Evolutionary conservation across 2,113 vertebrate species (phyloP), one percentile per base, ranked within the genome.

Genomic region (Apistogramma diplotaenia): DNA sequence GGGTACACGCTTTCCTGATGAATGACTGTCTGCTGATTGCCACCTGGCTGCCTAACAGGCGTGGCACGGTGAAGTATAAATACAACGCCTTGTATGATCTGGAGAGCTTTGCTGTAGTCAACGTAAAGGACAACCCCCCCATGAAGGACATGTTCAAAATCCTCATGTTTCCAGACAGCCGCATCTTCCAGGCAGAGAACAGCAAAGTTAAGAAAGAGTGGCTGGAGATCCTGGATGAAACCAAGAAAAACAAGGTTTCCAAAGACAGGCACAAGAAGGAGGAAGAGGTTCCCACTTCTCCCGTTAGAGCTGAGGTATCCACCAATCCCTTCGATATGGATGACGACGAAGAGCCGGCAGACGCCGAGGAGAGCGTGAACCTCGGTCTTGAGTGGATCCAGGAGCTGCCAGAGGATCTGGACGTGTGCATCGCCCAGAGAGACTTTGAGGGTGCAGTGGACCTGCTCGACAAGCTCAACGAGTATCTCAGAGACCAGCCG

Each of bases 101-200:
- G 16, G 97, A 99, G 11, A 96, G 97, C 76, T 94, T 99, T 25
- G 98, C 98, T 0, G 96, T 99, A 79, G 96, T 99, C 74, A 99
- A 99, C 0, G 98, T 99, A 9, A 99, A 99, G 89, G 98, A 99
- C 94, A 98, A 99, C 90, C 97, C 97, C 0, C 98, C 98, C 11
- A 99, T 99, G 98, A 99, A 99, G 89, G 98, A 99, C 94, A 99
- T 99, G 98, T 99, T 99, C 93, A 99, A 99, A 93, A 95, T 99
- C 86, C 97, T 99, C 2, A 99, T 99, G 98, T 99, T 97, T 93
- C 98, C 98, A 0, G 98, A 99, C 85, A 98, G 97, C 65, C 97
- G 97, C 76, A 99, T 99, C 86, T 99, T 99, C 83, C 97, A 99
- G 91, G 97, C 98, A 0, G 98, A 99, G 90, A 99, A 99, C n/a